Percentiles rank a stretch among this genome's conserved stretches.
Evolutionary conservation across 2,888 invertebrate genomes (phyloP).

Genomic region (Metalampra italica): DNA sequence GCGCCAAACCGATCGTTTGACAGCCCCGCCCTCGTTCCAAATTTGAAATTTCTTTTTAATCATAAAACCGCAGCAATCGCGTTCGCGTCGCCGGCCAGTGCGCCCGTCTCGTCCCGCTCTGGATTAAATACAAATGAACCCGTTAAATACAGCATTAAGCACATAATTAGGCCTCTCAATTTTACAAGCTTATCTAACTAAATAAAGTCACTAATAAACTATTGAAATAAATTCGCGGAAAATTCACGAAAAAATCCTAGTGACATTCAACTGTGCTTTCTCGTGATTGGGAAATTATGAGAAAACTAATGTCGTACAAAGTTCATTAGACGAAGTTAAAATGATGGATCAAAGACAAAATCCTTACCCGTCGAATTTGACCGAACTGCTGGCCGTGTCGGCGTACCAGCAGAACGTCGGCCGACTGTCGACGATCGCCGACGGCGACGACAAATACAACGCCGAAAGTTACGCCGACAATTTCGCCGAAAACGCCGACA

Average conservation of each 20-base stretch:
- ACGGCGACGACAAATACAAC: conserved; percentile 45
- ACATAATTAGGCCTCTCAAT: conserved; percentile 5
- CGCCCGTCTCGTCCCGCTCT: conserved; percentile 31
- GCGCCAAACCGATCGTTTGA: conserved; percentile 59
- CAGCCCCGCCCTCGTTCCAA: conserved; percentile 54
- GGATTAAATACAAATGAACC: conserved; percentile 24
- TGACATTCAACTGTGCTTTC: conserved; percentile 3
- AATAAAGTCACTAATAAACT: conserved; percentile 13
- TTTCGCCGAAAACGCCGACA: conserved; percentile 39
- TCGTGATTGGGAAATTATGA: conserved; percentile 9
- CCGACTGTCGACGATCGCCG: conserved; percentile 37
- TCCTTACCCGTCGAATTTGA: conserved; percentile 55
- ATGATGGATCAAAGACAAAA: conserved; percentile 63
- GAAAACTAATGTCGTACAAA: conserved; percentile 24
- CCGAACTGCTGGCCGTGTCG: conserved; percentile 52
- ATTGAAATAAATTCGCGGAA: conserved; percentile 11
- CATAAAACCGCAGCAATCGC: conserved; percentile 58
- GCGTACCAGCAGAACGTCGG: conserved; percentile 58
- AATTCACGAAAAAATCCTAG: conserved; percentile 3
- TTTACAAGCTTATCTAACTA: conserved; percentile 8
- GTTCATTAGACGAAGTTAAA: conserved; percentile 24
- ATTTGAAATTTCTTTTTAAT: conserved; percentile 63
- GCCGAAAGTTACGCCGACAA: conserved; percentile 36
- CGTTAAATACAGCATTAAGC: conserved; percentile 11
- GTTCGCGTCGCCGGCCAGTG: conserved; percentile 34